Percentiles rank a stretch among this genome's conserved stretches.
These are phyloP conservation scores for Apis florea DNA, from an alignment of 1,140 invertebrate genomes.

Conservation along the genomic window DNA sequence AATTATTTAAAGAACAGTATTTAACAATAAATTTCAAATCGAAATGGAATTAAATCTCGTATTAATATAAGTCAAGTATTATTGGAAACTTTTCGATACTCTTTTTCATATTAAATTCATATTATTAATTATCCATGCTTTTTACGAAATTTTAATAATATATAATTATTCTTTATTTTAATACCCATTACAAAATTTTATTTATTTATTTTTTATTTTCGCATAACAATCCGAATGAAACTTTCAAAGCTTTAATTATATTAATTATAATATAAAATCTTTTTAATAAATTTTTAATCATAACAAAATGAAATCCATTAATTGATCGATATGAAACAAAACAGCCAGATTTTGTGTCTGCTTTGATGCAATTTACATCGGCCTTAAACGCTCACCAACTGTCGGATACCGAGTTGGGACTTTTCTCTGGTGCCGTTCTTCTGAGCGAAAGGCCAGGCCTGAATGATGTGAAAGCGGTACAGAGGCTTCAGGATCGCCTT, in stretches of 20 bases:
- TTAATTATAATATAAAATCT: too few relatives aligned
- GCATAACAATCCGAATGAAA: too few relatives aligned
- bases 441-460: conserved; percentile 90
- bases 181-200: too few relatives aligned
- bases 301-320: conserved; percentile 2
- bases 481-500: conserved; percentile 90
- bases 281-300: too few relatives aligned
- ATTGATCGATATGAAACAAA: conserved; percentile 39
- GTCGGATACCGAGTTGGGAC: conserved; percentile 94
- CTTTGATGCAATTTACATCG: conserved; percentile 89
- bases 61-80: too few relatives aligned
- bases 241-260: too few relatives aligned
- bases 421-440: conserved; percentile 93
- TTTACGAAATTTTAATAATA: too few relatives aligned
- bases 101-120: neutral
- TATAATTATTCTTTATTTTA: too few relatives aligned
- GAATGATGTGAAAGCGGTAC: conserved; percentile 91
- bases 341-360: conserved; percentile 87
- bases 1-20: neutral
- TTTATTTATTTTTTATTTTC: too few relatives aligned
- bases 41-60: too few relatives aligned
- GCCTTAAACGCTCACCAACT: conserved; percentile 89
- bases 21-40: neutral
- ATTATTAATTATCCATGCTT: neutral
- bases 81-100: neutral